phyloP scores from a whole-genome alignment of 2,888 invertebrate genomes.

The Drosophila neoperkinsi region DNA sequence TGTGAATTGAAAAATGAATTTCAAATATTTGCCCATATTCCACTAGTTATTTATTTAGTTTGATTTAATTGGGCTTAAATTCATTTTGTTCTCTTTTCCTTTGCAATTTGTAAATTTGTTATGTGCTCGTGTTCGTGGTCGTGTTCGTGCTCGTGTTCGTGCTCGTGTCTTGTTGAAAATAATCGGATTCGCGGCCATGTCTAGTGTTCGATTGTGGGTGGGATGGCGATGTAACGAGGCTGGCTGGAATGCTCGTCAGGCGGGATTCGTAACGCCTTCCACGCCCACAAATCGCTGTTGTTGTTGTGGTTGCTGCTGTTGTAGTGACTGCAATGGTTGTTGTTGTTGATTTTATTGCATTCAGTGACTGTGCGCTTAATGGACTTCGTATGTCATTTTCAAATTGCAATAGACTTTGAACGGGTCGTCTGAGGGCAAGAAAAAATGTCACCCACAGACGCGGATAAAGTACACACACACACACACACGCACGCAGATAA shows the following conservation, averaged over 20 bases:
- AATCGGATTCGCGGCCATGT: not conserved
- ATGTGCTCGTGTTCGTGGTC: not conserved
- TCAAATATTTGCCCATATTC: not conserved
- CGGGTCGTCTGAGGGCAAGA: slow-evolving; percentile 55
- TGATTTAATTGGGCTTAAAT: not conserved
- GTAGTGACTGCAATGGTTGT: slow-evolving; percentile 11
- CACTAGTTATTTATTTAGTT: not conserved
- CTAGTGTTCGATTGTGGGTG: slow-evolving; percentile 17
- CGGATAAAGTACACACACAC: slow-evolving; percentile 10
- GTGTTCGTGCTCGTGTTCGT: not conserved
- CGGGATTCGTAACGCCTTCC: slow-evolving; percentile 46
- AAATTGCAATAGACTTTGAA: slow-evolving; percentile 77
- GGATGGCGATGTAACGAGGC: slow-evolving; percentile 42
- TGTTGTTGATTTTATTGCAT: slow-evolving; percentile 51
- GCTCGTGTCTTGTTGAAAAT: not conserved
- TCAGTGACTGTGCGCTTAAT: slow-evolving; percentile 72
- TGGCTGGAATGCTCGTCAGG: slow-evolving; percentile 51
- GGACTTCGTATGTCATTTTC: slow-evolving; percentile 81
- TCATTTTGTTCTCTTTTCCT: not conserved
- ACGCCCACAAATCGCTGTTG: slow-evolving; percentile 16
- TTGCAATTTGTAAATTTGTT: not conserved
- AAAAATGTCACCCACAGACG: slow-evolving; percentile 58
- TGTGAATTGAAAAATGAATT: not conserved
- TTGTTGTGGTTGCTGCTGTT: slow-evolving; percentile 17
- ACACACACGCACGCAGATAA: slow-evolving; percentile 35